Evolutionary conservation across 2,888 invertebrate genomes (phyloP), one percentile per base, ranked within the genome.

Genomic region (Pherbina coryleti): DNA sequence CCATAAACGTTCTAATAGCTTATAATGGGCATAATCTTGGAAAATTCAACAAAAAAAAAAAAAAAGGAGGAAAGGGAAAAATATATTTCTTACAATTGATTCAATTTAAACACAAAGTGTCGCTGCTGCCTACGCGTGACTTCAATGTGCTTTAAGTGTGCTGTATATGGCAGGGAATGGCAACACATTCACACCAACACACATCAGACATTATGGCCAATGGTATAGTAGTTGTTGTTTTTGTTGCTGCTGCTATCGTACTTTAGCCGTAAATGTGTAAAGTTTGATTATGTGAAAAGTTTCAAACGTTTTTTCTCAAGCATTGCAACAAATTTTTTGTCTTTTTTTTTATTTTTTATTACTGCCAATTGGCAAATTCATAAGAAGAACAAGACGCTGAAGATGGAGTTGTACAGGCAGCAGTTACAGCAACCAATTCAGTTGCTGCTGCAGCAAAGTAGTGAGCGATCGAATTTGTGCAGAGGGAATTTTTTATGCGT

Each of bases 101-200:
- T 72, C 72, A 72, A 72, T 72, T 72, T 55, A 69, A 69, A 69
- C 51, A 69, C 25, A 69, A 69, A 69, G 69, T 69, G 69, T 69
- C 51, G 22, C 25, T 60, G 25, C 11, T 9, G 3, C 9, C 57
- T 60, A 9, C 8, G 22, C 22, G 57, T 22, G 28, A 22, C 28
- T 14, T 28, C 22, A 22, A 55, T 22, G 55, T 22, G n/a, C 55
- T 55, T 55, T 22, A n/a, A 55, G n/a, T 22, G n/a, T 22, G 55
- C 19, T 55, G 22, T 8, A 19, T 19, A 4, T 53, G n/a, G 5
- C n/a, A 51, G 8, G 53, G 8, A 37, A 37, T 4, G 34, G 8
- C 4, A 37, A 1, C 37, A 37, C 37, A 37, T 51, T 34, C 55
- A 67, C n/a, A 19, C 19, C 44, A 22, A 57, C 17, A 67, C 19